Evolutionary conservation across 2,888 invertebrate genomes (phyloP), one percentile per base, ranked within the genome.

Genomic region (Troilus luridus): DNA sequence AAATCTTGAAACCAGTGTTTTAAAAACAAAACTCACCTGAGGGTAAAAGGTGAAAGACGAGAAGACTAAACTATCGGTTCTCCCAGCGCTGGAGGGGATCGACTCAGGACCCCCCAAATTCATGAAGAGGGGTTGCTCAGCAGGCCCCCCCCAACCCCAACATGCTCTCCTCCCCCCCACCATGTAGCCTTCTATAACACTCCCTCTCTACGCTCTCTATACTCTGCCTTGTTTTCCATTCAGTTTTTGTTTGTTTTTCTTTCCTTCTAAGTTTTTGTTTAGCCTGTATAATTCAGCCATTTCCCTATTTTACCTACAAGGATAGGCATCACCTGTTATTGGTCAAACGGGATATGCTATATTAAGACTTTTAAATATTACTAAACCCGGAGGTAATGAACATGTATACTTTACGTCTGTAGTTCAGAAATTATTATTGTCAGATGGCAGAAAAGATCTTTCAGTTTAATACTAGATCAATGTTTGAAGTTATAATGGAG

Each of bases 111-210:
- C 85, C 85, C 85, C 85, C 56, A n/a, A 85, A 85, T 85, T 85
- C 85, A 85, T 85, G 85, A 85, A 85, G 85, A 85, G 85, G 85
- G 85, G 85, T 85, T 21, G 85, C 41, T 41, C 41, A 41, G 2
- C 41, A 85, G 56, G 0, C n/a, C 12, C 5, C 85, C 85, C 85
- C 3, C n/a, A 14, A 1, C 85, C 85, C 85, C 85, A 56, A 85
- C 85, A 85, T 85, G 85, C 21, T n/a, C 21, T 11, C 7, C 54
- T 56, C 10, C 56, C 85, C 7, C 54, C 81, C 10, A n/a, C 85
- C n/a, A 41, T 85, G 56, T 54, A n/a, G 56, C n/a, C 56, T 56
- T 85, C 56, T 56, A 85, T 56, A 85, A 85, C 85, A 12, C 56
- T 58, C 11, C n/a, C 85, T 54, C n/a, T n/a, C n/a, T n/a, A n/a